Base-by-base conservation (phyloP, 2,888 invertebrate species). In the Acrobasis consociella region DNA sequence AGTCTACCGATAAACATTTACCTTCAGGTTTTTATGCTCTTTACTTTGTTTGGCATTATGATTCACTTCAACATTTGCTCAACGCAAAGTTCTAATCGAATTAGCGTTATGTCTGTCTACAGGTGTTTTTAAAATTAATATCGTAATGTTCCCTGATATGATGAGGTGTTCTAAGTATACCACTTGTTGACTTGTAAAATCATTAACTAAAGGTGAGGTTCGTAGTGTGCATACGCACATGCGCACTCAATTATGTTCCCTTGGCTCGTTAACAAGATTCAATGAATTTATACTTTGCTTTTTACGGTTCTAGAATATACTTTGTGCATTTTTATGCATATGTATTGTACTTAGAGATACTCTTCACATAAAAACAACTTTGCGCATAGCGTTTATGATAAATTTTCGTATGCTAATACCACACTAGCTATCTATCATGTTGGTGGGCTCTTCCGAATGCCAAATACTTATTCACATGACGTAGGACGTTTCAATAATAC, bases 381-480 rank as follows among this genome's bases (percentile, higher is more conserved):
- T n/a, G 10, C 52, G 31, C 56, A 11, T 56, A 10, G 16, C 16
- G 42, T 56, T 56, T 56, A 22, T 22, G 56, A 56, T 56, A 39
- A 39, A 56, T 56, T 56, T 56, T 46, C 56, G 46, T 17, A 13
- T 42, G 22, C 56, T 56, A 46, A 42, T 46, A 22, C 42, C 13
- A 10, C 17, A 17, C 42, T 42, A 16, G 11, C 42, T 17, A 56
- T 56, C 42, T 42, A 46, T 56, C 46, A 22, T 55, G 39, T 56
- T 42, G 42, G 42, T 42, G 17, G 39, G 39, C 56, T 56, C 56
- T 46, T 42, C 17, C 56, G 11, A 56, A 42, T 42, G 42, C 56
- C 56, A 42, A 56, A 56, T 17, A 42, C 16, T n/a, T n/a, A n/a
- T n/a, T 39, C 56, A 13, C 17, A 17, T 46, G 56, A 56, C 56